Conservation (phyloP, 2,113 vertebrate species). For the Lasiurus borealis region DNA sequence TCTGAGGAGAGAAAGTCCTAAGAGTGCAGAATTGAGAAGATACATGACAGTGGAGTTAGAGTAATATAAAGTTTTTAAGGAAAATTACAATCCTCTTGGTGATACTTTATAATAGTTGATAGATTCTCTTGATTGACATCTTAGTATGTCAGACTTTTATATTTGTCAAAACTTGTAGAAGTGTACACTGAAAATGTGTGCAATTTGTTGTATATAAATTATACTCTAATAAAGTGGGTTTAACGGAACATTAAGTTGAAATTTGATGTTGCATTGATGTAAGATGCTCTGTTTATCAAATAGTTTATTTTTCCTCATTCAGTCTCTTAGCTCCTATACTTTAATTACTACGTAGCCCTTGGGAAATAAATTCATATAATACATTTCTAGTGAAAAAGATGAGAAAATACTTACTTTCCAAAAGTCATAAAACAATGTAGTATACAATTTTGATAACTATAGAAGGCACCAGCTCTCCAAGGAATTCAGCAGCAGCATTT, state of each 20-base stretch:
- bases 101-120: background rate
- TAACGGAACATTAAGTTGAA: background rate
- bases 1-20: background rate
- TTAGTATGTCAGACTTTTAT: background rate
- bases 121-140: background rate
- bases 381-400: background rate
- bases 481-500: background rate
- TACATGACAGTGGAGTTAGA: background rate
- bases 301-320: background rate
- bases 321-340: background rate
- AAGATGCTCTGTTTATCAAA: slow-evolving; percentile 20
- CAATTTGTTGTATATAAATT: slow-evolving; percentile 31
- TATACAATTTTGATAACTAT: background rate
- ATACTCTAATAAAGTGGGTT: background rate
- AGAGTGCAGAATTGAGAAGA: background rate
- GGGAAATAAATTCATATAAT: slow-evolving; percentile 46
- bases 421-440: background rate
- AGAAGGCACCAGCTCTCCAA: background rate
- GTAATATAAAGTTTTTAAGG: background rate
- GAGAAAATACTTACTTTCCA: background rate
- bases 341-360: background rate
- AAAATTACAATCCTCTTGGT: background rate
- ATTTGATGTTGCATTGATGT: background rate
- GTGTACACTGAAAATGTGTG: background rate
- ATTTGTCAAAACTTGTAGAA: slow-evolving; percentile 52